Conservation (phyloP, 1,140 invertebrate species). For the Mamestra configurata region DNA sequence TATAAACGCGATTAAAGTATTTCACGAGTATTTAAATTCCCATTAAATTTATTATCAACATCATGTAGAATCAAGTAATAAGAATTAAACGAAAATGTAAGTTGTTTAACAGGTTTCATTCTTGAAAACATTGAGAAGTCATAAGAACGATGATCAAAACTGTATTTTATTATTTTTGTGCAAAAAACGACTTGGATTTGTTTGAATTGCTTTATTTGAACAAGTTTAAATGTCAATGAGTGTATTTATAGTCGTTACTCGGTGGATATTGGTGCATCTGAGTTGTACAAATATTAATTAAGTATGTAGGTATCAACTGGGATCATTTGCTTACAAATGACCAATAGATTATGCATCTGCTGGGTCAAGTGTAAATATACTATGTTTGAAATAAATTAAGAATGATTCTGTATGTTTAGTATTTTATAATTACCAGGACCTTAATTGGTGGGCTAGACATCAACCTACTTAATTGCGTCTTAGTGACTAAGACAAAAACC, state of each 20-base stretch:
- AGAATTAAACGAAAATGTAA: not conserved
- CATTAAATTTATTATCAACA: not conserved
- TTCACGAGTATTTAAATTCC: not conserved
- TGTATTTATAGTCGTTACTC: not conserved
- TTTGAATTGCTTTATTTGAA: not conserved
- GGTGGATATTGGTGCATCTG: not conserved
- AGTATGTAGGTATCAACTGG: no score
- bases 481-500: no score
- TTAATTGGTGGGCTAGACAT: no score
- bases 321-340: slow-evolving; percentile 2
- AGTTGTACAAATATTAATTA: not conserved
- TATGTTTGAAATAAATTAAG: not conserved
- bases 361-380: slow-evolving; percentile 24
- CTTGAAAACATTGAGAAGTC: not conserved
- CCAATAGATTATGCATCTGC: not conserved
- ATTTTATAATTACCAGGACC: not conserved
- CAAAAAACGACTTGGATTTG: not conserved
- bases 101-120: not conserved
- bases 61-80: not conserved
- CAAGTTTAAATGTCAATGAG: not conserved
- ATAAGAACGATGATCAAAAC: not conserved
- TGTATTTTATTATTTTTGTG: not conserved
- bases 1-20: not conserved
- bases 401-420: not conserved
- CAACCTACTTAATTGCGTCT: no score